Conservation (phyloP, 2,113 vertebrate genomes). For the Octodon degus region DNA sequence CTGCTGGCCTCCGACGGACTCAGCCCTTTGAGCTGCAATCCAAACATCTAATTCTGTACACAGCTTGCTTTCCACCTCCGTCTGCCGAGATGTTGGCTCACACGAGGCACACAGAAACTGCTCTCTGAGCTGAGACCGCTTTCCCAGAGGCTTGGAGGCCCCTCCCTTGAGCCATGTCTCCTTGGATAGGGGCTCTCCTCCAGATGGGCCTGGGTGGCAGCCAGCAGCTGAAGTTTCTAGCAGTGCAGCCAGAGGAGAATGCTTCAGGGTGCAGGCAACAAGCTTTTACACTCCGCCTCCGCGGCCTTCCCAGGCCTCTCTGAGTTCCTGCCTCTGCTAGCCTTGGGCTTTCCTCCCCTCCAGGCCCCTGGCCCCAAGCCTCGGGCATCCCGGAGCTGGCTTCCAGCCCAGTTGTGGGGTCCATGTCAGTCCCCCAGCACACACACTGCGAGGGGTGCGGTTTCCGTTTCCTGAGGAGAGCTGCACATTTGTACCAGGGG, state of each 20-base stretch:
- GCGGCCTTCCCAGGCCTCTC: conserved; percentile 69
- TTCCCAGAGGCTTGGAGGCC: not conserved
- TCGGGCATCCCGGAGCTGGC: not conserved
- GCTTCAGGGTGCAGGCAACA: not conserved
- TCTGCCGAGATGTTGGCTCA: not conserved
- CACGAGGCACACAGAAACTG: not conserved
- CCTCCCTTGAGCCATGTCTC: not conserved
- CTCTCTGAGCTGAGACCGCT: not conserved
- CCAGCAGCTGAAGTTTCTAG: conserved; percentile 73
- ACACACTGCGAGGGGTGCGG: not conserved
- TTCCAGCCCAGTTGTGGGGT: not conserved
- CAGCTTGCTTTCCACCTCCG: not conserved
- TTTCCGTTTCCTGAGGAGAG: conserved; percentile 67
- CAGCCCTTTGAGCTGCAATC: not conserved
- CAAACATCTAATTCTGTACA: not conserved
- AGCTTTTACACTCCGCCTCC: not conserved
- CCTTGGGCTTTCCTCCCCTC: conserved; percentile 4
- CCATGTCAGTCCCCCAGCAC: not conserved
- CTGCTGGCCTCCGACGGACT: not conserved
- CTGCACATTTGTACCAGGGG: not conserved
- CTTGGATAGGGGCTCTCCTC: conserved; percentile 24
- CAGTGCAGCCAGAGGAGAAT: conserved; percentile 50
- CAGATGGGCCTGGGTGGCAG: conserved; percentile 47
- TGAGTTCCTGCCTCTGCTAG: conserved; percentile 66
- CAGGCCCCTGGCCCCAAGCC: fast-evolving